Evolutionary conservation across 2,888 invertebrate genomes (phyloP), one percentile per base, ranked within the genome.

Genomic region (Drosophila villosipedis): DNA sequence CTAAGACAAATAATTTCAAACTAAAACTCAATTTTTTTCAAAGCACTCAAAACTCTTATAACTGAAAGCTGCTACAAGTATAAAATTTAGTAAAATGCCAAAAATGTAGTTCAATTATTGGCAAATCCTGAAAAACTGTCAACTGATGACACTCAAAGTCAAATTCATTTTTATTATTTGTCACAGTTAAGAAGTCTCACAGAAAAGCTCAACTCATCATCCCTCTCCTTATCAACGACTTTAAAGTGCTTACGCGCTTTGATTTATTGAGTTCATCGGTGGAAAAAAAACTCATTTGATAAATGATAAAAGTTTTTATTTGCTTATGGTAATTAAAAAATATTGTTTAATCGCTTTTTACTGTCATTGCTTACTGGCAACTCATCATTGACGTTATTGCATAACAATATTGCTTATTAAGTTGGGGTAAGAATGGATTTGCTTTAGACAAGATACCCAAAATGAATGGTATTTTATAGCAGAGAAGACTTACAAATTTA

Each of bases 241-340:
- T 39, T 60, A 62, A 73, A 84, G 80, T 85, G 85, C 89, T 85
- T 85, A 76, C 84, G 63, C 58, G 69, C 59, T 73, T 84, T 86
- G 87, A 87, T 87, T 87, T 89, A 87, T 87, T 82, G 84, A 82
- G 72, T 68, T 85, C 76, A 73, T 82, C 73, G 78, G 62, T 73
- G 33, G 47, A 16, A 50, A 65, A 65, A 25, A 58, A 61, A 57
- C 58, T 65, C 58, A 52, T 71, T 82, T 87, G 87, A 90, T 89
- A 86, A 87, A 87, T 87, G 87, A 86, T 73, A 70, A 89, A 87
- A 87, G 82, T 89, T 90, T 83, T 69, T 72, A 68, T 86, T 88
- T 76, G 79, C 67, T 78, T 68, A 78, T 73, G 77, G 76, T 82
- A 89, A 87, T 87, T 87, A 90, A 90, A 84, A 88, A 83, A 84